Evolutionary conservation across 2,113 vertebrate genomes (phyloP), one percentile per base, ranked within the genome.

Genomic region (Gymnocephalus cernua): DNA sequence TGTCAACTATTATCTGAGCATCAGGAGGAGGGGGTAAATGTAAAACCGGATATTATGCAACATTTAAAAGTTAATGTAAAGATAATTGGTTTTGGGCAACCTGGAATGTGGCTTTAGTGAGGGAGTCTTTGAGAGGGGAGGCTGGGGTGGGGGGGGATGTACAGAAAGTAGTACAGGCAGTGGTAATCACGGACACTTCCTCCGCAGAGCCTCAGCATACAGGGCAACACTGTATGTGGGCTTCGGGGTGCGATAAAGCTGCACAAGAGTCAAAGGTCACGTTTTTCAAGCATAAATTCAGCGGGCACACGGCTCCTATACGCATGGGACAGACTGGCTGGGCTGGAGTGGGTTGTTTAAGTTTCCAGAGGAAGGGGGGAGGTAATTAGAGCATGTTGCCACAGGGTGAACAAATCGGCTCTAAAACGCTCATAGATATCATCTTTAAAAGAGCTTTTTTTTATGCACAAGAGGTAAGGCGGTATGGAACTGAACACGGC

Each of bases 401-500:
- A 78, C 93, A 91, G 85, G 94, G 94, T 93, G 94, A 96, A 95
- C 94, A 96, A 92, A 95, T 94, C 92, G 89, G 87, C 93, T 94
- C 87, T 90, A 92, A 91, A 91, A 91, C 62, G 84, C 93, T 94
- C 94, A 86, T 90, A 96, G 95, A 95, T 95, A 97, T 97, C 96
- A 96, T 96, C 96, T 97, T 97, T 94, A 97, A 98, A 97, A 97
- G 96, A 89, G 87, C 74, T 86, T 95, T 41, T 95, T 41, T 96
- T 95, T 93, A 95, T 93, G 94, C 94, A 88, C 86, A 62, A 91
- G 89, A 89, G 89, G 84, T 79, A 94, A 87, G 82, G 82, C 50
- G 23, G 86, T 89, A 92, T 95, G 95, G 91, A 93, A 89, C 93
- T 93, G 93, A 95, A 93, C 94, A 94, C 92, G 53, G 91, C 86